Base-by-base conservation (phyloP, 2,113 vertebrate species). In the Neopipo cinnamomea region DNA sequence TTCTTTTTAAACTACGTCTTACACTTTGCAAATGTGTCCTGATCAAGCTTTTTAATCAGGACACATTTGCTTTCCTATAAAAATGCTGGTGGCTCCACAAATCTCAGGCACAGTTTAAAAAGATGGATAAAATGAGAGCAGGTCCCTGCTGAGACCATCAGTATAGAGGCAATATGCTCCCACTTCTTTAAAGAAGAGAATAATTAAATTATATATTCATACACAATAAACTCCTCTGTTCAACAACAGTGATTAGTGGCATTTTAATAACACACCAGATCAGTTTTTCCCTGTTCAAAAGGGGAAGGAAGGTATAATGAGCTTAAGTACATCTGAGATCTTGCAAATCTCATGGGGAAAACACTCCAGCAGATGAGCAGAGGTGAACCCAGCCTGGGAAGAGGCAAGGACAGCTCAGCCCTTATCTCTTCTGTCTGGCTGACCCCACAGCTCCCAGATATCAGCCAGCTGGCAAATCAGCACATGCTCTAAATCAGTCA, bases 381-480 rank as follows among this genome's bases (percentile, higher is more conserved):
- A 79, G 52, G 53, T 70, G 68, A 91, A 86, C 19, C 14, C 11
- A 30, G 14, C 8, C 23, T 14, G 80, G 58, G 53, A 52, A 88
- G 75, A 58, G 33, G 41, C 0, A 2, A 44, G 62, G 62, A 35
- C 13, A 53, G 46, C 77, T 89, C 84, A 84, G 80, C 30, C 76
- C 65, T 71, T 77, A 35, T 90, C 86, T 76, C 7, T 49, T 23
- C 49, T 53, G 63, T 27, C 9, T 61, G 78, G 56, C 67, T 93
- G 84, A 84, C 33, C 92, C 87, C 59, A 31, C 1, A 61, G 88
- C 80, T 46, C 42, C 0, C 19, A 73, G 58, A 31, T 0, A 67
- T 68, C 87, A 63, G 83, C 84, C 93, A 91, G 91, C 89, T 95
- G 95, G 91, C 84, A 87, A 46, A 80, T 27, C 87, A 91, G 84